phyloP scores from a whole-genome alignment of 2,888 invertebrate species.

The Heliothis peltigera region DNA sequence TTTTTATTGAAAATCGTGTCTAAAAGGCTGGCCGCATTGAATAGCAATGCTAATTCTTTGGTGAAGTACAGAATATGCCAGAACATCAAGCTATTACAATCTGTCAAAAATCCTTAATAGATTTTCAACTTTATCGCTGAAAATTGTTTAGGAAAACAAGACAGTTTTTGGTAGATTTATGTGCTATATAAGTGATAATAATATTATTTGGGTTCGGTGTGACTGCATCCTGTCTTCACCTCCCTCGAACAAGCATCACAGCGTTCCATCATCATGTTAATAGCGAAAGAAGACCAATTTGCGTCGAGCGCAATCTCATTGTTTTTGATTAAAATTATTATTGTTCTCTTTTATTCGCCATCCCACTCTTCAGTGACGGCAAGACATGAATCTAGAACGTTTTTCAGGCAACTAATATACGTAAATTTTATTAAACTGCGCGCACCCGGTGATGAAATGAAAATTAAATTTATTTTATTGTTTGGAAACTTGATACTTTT shows the following conservation, averaged over 20 bases:
- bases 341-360: slow-evolving; percentile 76
- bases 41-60: too few relatives aligned
- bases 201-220: slow-evolving; percentile 64
- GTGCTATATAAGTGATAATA: too few relatives aligned
- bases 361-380: slow-evolving; percentile 59
- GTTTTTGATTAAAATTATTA: slow-evolving; percentile 88
- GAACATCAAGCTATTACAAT: too few relatives aligned
- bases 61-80: too few relatives aligned
- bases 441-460: slow-evolving; percentile 65
- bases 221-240: slow-evolving; percentile 57
- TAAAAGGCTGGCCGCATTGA: too few relatives aligned
- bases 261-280: slow-evolving; percentile 81
- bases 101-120: too few relatives aligned
- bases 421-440: slow-evolving; percentile 64
- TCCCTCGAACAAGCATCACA: slow-evolving; percentile 70
- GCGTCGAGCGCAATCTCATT: slow-evolving; percentile 84
- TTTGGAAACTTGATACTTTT: slow-evolving; percentile 49
- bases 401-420: slow-evolving; percentile 50
- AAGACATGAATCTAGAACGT: slow-evolving; percentile 64
- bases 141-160: too few relatives aligned
- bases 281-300: slow-evolving; percentile 83
- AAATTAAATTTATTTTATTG: slow-evolving; percentile 68
- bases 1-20: too few relatives aligned
- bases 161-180: too few relatives aligned
- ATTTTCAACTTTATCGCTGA: too few relatives aligned